phyloP scores from a whole-genome alignment of 2,888 invertebrate species.

The Ophraella communa region DNA sequence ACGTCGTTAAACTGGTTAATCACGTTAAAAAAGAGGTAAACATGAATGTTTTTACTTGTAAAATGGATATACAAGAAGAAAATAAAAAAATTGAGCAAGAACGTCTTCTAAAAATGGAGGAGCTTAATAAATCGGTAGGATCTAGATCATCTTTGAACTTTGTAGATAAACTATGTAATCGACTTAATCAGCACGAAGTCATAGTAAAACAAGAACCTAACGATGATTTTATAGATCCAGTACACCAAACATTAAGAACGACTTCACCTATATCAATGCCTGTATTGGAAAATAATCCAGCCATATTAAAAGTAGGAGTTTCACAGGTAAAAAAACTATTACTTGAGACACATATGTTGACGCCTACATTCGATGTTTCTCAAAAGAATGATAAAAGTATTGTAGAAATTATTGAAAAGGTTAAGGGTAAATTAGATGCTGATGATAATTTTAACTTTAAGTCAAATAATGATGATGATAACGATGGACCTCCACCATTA shows the following conservation, averaged over 20 bases:
- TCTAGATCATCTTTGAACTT: slow-evolving; percentile 50
- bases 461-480: slow-evolving; percentile 23
- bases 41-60: slow-evolving; percentile 51
- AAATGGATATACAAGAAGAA: slow-evolving; percentile 59
- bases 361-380: slow-evolving; percentile 36
- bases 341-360: slow-evolving; percentile 31
- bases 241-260: background rate
- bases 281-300: slow-evolving; percentile 33
- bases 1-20: background rate
- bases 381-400: slow-evolving; percentile 43
- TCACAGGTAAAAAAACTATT: slow-evolving; percentile 37
- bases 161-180: slow-evolving; percentile 49
- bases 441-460: slow-evolving; percentile 27
- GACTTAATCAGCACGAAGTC: slow-evolving; percentile 42
- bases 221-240: slow-evolving; percentile 28
- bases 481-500: slow-evolving; percentile 42
- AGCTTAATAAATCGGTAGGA: slow-evolving; percentile 55
- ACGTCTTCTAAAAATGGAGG: slow-evolving; percentile 62
- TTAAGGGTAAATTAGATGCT: slow-evolving; percentile 46
- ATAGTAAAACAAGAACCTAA: slow-evolving; percentile 40
- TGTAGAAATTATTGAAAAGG: slow-evolving; percentile 47
- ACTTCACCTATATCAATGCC: slow-evolving; percentile 33
- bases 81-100: slow-evolving; percentile 60
- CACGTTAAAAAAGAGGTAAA: slow-evolving; percentile 39
- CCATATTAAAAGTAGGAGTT: background rate